Percentiles rank a stretch among this genome's conserved stretches.
phyloP scores from a whole-genome alignment of 30 jellyfish, hydroid and myxozoan genomes.

The Pseudorhiza aurosa region DNA sequence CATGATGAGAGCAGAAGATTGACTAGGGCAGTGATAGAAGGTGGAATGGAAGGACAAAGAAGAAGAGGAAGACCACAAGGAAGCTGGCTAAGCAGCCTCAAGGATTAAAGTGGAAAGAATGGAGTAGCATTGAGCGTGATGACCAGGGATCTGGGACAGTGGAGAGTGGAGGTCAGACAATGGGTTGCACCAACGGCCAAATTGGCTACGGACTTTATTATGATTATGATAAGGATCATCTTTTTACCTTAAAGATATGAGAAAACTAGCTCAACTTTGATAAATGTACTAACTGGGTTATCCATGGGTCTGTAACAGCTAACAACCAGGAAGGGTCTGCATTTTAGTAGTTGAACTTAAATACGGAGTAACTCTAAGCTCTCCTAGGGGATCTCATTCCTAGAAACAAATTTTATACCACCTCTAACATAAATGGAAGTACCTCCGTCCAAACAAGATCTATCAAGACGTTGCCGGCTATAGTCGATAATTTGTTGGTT shows the following conservation, averaged over 20 bases:
- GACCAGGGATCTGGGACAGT: too few species aligned
- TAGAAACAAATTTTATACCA: background rate
- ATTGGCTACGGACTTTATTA: too few species aligned
- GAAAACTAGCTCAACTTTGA: conserved; percentile 8
- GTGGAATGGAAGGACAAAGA: too few species aligned
- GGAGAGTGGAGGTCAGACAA: too few species aligned
- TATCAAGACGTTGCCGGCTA: background rate
- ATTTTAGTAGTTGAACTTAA: conserved; percentile 1
- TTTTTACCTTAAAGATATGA: conserved; percentile 16
- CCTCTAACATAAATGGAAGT: background rate
- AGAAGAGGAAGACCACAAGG: too few species aligned
- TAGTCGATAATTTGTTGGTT: background rate
- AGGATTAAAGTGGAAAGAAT: too few species aligned
- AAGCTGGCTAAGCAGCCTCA: too few species aligned
- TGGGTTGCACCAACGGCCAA: too few species aligned
- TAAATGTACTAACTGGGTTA: background rate
- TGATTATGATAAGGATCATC: conserved; percentile 5
- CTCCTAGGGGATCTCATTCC: background rate
- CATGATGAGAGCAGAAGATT: too few species aligned
- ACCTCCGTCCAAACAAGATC: background rate
- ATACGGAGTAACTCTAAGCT: background rate
- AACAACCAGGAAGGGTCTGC: conserved; percentile 4
- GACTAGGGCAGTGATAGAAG: too few species aligned
- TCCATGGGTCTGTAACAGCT: background rate
- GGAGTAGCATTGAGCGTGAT: too few species aligned